Base-by-base conservation (phyloP, 2,113 vertebrate species). In the Grammomys surdaster region DNA sequence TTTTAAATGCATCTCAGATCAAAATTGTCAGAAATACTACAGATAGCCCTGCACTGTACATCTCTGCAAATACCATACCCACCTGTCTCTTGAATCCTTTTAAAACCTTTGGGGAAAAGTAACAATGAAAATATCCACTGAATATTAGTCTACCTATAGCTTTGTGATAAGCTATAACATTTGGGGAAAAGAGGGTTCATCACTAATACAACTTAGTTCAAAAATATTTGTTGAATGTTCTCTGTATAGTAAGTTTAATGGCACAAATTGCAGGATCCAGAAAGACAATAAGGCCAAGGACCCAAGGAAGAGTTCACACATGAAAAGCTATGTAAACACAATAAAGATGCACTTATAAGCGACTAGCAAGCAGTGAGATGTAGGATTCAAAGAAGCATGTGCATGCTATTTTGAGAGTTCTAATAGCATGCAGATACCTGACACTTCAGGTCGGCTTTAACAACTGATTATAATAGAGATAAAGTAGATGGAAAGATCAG, bases 1-100 rank as follows among this genome's bases (percentile, higher is more conserved):
- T 98, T 98, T 97, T 89, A 98, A 98, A 93, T 97, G 93, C 92
- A 96, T 76, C 95, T 96, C 40, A 58, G 89, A 98, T 95, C 87
- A 98, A 95, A 98, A 92, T 73, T 96, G 78, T 97, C 94, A 97
- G 93, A 98, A 97, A 94, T 81, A 86, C 97, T 84, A 80, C 69
- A 92, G 70, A 26, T 91, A 97, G 91, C 73, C 75, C 95, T 94
- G 13, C 31, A 33, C 46, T 95, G 31, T 14, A 2, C 31, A 36
- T 69, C 31, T 36, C 31, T 69, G 31, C 31, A 14, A 36, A 69
- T 31, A 36, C 31, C 31, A 69, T 33, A 69, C 13, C 1, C 31
- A 69, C 13, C 67, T 69, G 70, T 78, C 92, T 98, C 97, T 96
- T 97, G 91, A 97, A 98, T 98, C 98, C 60, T 96, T 96, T 81